Evolutionary conservation across 2,888 invertebrate species (phyloP), one percentile per base, ranked within the genome.

Genomic region (Ectemnius continuus): DNA sequence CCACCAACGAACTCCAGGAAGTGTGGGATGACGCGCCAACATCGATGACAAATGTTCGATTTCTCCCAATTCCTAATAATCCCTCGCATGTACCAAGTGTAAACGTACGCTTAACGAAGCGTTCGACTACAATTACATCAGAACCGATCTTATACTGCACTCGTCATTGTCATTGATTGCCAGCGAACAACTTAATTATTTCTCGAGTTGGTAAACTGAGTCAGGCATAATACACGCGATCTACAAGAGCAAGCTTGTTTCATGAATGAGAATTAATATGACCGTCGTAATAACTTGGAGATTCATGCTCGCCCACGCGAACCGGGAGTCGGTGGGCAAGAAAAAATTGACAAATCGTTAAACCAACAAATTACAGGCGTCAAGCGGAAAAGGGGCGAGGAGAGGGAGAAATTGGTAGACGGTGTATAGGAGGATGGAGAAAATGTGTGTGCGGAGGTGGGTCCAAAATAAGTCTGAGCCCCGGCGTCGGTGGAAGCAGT

Each of bases 331-430:
- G 3, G 23, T 23, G 23, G 23, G 23, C 73, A 76, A 80, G 83
- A 82, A 84, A 84, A 82, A 86, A 85, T 85, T 84, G 76, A 84
- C 84, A 85, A 85, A 85, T 86, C 85, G 86, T 87, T 86, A 82
- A 75, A 77, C 80, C 81, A 82, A 85, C 86, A 86, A 85, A 86
- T 87, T 87, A 86, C 80, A 77, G 76, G 81, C 82, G 85, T 86
- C n/a, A 59, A 71, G 69, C 59, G 28, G 8, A 61, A 58, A 75
- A 76, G 57, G 67, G 61, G 68, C 46, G 76, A 70, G 36, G 70
- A 69, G 71, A 73, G 71, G 78, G 57, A 67, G 79, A 76, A 23
- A 23, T 23, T 23, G 23, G 23, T 23, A 23, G 23, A 23, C 3
- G 23, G 23, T 23, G 23, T 71, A 81, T 64, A 77, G 78, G 16